A percentile compares a stretch with the other conserved stretches of the same genome.
Evolutionary conservation across 2,113 vertebrate species (phyloP).

Genomic region (Pterocles orientalis): DNA sequence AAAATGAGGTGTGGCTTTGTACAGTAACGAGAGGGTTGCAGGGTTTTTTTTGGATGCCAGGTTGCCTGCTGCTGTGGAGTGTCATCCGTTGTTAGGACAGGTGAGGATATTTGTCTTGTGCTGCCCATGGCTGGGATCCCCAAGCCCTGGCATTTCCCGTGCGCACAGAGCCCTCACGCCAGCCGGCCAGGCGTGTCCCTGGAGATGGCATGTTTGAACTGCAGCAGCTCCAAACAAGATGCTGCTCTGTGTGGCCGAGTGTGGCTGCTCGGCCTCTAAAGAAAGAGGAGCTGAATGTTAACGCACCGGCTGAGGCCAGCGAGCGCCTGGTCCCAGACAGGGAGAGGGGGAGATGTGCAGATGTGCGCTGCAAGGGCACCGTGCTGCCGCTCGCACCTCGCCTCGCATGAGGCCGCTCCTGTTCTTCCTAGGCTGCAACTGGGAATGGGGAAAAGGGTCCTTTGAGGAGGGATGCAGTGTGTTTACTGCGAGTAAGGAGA

Average conservation of each 20-base stretch:
- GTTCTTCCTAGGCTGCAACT: neutral
- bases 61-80: neutral
- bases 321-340: neutral
- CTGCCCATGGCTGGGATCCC: neutral
- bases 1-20: neutral
- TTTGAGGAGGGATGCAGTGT: neutral
- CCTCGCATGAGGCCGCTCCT: no score
- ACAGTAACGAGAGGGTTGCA: neutral
- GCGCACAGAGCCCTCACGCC: neutral
- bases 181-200: neutral
- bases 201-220: neutral
- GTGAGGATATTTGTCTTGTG: neutral
- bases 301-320: neutral
- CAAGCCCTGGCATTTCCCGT: neutral
- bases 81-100: neutral
- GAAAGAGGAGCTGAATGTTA: neutral
- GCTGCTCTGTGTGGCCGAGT: neutral
- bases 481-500: neutral
- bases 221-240: neutral
- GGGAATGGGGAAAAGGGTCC: neutral
- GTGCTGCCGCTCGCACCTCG: neutral
- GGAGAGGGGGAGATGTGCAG: neutral
- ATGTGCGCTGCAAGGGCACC: fast-evolving
- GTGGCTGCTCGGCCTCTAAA: neutral
- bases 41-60: neutral